Conservation (phyloP, 2,113 vertebrate genomes). For the Bostrychus sinensis region DNA sequence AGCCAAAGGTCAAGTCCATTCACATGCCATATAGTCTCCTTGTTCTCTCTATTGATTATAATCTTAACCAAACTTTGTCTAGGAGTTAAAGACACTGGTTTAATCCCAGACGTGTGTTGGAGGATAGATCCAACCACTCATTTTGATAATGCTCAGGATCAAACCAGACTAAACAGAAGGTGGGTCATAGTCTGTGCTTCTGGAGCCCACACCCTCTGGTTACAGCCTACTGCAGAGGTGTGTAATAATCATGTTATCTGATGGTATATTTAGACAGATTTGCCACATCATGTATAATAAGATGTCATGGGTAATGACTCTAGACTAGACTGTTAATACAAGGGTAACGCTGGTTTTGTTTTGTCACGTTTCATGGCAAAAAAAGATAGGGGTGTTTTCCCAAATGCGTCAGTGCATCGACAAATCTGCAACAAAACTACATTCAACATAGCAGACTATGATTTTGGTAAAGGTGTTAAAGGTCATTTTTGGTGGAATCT, state of each 20-base stretch:
- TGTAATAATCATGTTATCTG: neutral
- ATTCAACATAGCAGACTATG: too few relatives aligned
- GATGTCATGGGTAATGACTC: neutral
- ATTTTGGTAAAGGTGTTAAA: too few relatives aligned
- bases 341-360: neutral
- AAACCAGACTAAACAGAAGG: constrained; percentile 2
- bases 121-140: neutral
- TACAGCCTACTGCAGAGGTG: neutral
- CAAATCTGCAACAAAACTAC: too few relatives aligned
- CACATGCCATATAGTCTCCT: neutral
- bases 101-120: constrained; percentile 4
- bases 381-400: too few relatives aligned
- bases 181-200: too few relatives aligned
- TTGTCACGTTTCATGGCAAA: neutral
- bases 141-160: neutral
- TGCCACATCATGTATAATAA: neutral
- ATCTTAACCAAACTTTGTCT: neutral
- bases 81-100: neutral
- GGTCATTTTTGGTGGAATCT: too few relatives aligned
- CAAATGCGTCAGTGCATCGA: too few relatives aligned
- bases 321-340: neutral
- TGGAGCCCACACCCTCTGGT: constrained; percentile 3
- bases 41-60: neutral
- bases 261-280: too few relatives aligned
- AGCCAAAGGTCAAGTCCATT: neutral